Base-by-base conservation (phyloP, 2,797 vertebrate genomes). In the Sorex maritimensis region DNA sequence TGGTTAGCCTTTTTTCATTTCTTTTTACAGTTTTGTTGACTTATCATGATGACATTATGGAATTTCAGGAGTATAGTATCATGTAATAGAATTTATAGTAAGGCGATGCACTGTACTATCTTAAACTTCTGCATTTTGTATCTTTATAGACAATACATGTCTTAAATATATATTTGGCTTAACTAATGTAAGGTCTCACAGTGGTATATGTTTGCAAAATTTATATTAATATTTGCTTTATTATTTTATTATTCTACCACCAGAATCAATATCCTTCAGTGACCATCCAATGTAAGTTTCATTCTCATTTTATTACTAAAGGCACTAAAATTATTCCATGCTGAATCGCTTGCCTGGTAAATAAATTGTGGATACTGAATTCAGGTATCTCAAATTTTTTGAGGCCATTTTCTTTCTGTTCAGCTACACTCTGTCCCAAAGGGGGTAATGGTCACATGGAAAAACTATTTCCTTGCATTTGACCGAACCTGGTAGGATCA, bases 271-370 rank as follows among this genome's bases (percentile, higher is more conserved):
- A 63, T 13, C 6, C 24, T 88, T 77, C 34, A 75, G 1, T 79
- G 28, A 58, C 34, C 28, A 30, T 23, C 63, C 30, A 9, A 34
- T 68, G 3, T 14, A 38, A 6, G 17, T 68, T 49, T 55, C 82
- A 85, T 67, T 81, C 15, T 81, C 30, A 49, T 63, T 72, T 91
- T 63, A 67, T 21, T 69, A 38, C 17, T 65, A 49, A 74, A 28
- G 4, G 80, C 91, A 88, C 8, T 81, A 30, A 79, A 14, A 19
- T 81, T 88, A 38, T 74, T 46, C 49, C 9, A 89, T 5, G 26
- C 34, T 88, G 26, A 94, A 44, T 90, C 80, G 28, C 30, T 95
- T 92, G 23, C 6, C 68, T 87, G 14, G 13, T 65, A 81, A 95
- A 81, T 75, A 88, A 89, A 86, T n/a, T 14, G 24, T 86, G 41